Conservation (phyloP, 2,888 invertebrate species). For the Nezara viridula region DNA sequence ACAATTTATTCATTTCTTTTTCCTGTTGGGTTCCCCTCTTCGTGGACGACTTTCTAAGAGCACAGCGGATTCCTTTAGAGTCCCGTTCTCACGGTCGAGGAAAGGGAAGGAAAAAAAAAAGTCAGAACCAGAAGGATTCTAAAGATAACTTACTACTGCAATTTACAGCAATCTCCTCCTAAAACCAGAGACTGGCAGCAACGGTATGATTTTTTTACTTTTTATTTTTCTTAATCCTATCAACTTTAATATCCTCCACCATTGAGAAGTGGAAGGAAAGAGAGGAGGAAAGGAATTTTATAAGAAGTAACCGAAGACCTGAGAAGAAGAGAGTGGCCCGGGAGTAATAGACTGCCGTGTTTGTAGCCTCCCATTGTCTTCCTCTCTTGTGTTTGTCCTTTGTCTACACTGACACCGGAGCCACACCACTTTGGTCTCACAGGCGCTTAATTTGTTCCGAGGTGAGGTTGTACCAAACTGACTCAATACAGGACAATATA, state of each 20-base stretch:
- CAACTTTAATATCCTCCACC: conserved; percentile 1
- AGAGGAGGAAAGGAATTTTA: not conserved
- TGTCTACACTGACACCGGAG: conserved; percentile 1
- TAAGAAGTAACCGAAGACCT: not conserved
- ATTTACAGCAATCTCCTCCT: conserved; percentile 26
- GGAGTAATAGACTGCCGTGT: not conserved
- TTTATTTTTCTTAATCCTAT: not conserved
- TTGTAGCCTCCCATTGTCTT: not conserved
- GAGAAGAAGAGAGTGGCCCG: not conserved
- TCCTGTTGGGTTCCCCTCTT: not conserved
- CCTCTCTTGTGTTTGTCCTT: conserved; percentile 11
- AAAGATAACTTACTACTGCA: conserved; percentile 15
- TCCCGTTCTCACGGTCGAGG: conserved; percentile 23
- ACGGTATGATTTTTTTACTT: not conserved
- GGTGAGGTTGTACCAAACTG: not conserved
- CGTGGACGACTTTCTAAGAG: conserved; percentile 15
- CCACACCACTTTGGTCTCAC: not conserved
- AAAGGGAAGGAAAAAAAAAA: not conserved
- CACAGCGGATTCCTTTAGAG: conserved; percentile 24
- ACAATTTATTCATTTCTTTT: conserved; percentile 21
- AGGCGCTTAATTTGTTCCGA: not conserved
- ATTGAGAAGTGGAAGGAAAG: not conserved
- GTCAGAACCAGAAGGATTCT: conserved; percentile 1
- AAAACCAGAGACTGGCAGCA: conserved; percentile 6
- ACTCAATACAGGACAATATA: not conserved